Evolutionary conservation across 64 coral and sea anemone species (phyloP).

Genomic region (Montipora cactus): DNA sequence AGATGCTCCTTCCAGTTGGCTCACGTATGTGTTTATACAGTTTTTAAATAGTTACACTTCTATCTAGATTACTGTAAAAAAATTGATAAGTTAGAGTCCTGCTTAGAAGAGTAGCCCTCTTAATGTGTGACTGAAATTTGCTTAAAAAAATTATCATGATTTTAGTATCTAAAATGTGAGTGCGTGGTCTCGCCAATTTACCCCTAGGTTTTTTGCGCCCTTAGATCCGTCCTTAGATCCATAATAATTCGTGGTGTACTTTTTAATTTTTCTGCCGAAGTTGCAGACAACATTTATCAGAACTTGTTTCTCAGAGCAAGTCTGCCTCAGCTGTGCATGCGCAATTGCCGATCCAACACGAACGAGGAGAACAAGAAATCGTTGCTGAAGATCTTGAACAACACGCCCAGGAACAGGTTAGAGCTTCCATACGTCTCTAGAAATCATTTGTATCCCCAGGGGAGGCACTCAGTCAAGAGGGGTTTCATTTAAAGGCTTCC

Average conservation of each 20-base stretch:
- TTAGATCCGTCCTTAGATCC: too few relatives aligned
- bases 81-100: conserved; percentile 27
- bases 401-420: not conserved
- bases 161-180: too few relatives aligned
- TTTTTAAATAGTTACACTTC: conserved; percentile 7
- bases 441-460: not conserved
- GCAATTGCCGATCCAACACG: not conserved
- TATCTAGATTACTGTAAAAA: conserved; percentile 3
- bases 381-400: not conserved
- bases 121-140: too few relatives aligned
- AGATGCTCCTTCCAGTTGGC: conserved; percentile 41
- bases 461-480: not conserved
- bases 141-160: too few relatives aligned
- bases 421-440: not conserved
- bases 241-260: too few relatives aligned
- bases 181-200: too few relatives aligned
- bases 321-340: not conserved
- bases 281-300: conserved; percentile 23
- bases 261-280: too few relatives aligned
- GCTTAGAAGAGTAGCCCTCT: too few relatives aligned
- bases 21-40: conserved; percentile 12
- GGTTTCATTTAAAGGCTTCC: not conserved
- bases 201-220: too few relatives aligned
- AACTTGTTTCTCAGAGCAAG: conserved; percentile 14
- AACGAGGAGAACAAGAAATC: not conserved